Base-by-base conservation (phyloP, 2,113 vertebrate species). In the Cryptotis parvus region DNA sequence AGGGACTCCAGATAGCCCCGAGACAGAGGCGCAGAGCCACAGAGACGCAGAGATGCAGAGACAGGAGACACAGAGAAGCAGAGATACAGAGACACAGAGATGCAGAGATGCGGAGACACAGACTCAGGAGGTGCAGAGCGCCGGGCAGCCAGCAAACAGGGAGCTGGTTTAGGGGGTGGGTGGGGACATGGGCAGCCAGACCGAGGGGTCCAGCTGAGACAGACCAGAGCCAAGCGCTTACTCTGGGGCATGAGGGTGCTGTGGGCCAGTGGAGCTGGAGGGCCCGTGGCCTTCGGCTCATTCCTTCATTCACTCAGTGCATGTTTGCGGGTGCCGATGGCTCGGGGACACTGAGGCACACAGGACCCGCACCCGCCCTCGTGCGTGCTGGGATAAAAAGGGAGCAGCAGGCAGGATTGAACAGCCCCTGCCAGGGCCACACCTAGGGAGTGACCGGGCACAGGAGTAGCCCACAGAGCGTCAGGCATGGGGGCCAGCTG, bases 61-160 rank as follows among this genome's bases (percentile, higher is more conserved):
- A n/a, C 1, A 3, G 0, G 6, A 78, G 52, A 55, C 14, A 15
- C 52, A 87, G 86, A 58, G 20, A 27, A 14, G 41, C 37, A 79
- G 75, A 73, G 37, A 90, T 20, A 45, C 43, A 72, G 18, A 61
- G 52, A 74, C 49, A 90, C 29, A 43, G 65, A 90, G 35, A 66
- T 4, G 20, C 22, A 86, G 24, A 24, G 73, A 65, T 0, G 6
- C 55, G 68, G n/a, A 45, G 26, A 35, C 2, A 41, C 63, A 27
- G n/a, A 27, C 49, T 6, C 3, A 33, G 33, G 35, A 33, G 61
- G 33, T 76, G 26, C 9, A 69, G 39, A 91, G 63, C 20, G 3
- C 18, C 55, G 6, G 55, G 24, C 55, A 4, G 55, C 18, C 29
- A 89, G 22, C 12, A 20, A 58, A n/a, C 33, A 68, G 6, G 66